Evolutionary conservation across 1,140 invertebrate species (phyloP), one percentile per base, ranked within the genome.

Genomic region (Drosophila varians): DNA sequence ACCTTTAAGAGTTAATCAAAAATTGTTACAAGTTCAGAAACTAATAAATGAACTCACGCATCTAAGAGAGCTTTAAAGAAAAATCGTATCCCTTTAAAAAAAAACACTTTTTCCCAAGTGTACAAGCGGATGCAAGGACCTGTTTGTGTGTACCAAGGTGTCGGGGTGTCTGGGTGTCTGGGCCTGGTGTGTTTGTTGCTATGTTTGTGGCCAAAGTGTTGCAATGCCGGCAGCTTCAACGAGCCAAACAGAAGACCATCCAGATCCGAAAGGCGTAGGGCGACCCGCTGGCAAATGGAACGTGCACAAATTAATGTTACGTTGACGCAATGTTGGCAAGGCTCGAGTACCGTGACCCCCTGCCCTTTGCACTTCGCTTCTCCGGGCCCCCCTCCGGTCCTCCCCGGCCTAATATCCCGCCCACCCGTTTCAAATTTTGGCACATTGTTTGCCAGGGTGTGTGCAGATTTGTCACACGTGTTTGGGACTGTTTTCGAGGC

Each of bases 221-320:
- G 76, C 79, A 75, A 73, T 71, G 58, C 65, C 79, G 26, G 52
- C 57, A 62, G 40, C 56, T 53, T 7, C 70, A 72, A 23, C 43
- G 61, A 40, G 31, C 38, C 58, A 66, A 45, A 28, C 43, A 64
- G 61, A 64, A 43, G 60, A 42, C 45, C 49, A 28, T 5, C 31
- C 64, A 74, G 34, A 58, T 42, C 45, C 57, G 47, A 58, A 61
- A 48, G 51, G 36, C 57, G 47, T 55, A 61, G 42, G 51, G 36
- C 26, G 28, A 55, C 45, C 72, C 80, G 51, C 54, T 49, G 66
- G 72, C 80, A 86, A 84, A 77, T 77, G 80, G 68, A 86, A 86
- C 80, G 80, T 86, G 80, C 72, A 43, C 72, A 86, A 86, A 86
- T 86, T 86, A 86, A 86, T 84, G 82, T 76, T 77, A 61, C 56